Base-by-base conservation (phyloP, 2,888 invertebrate genomes). In the Sthenelais limicola region DNA sequence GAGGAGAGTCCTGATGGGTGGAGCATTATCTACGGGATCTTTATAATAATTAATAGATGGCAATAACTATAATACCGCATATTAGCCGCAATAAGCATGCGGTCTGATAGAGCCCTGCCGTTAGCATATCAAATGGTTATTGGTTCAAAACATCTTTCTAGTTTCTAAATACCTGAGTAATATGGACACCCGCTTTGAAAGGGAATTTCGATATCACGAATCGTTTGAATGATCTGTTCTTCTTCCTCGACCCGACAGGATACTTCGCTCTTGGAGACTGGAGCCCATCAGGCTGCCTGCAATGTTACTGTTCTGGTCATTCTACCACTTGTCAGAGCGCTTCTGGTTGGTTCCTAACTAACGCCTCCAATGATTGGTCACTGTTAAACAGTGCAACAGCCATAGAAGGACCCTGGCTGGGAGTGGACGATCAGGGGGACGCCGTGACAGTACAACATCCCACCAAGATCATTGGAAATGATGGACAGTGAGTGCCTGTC, bases 261-360 rank as follows among this genome's bases (percentile, higher is more conserved):
- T 81, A 70, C 58, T 82, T 72, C 73, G 82, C 81, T 0, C 74
- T 81, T 15, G 81, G 82, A 3, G 58, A 71, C 21, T 82, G 81
- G 80, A 67, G 72, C 9, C 26, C 62, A 0, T 78, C 78, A 1
- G 82, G 81, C 24, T 83, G 83, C 58, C 68, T 82, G 24, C 72
- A 58, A 12, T 83, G 83, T 62, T 75, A 76, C 71, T 83, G 83
- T 67, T 81, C 79, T 52, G 80, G 79, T 21, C 78, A 81, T 58
- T 73, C 80, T 43, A 68, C 51, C 33, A 77, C 77, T 66, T 83
- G 82, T 58, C 72, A 73, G 21, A 52, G 79, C 3, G 80, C 80
- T 24, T 21, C 72, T 7, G 78, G 73, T 33, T 83, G 80, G 81
- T 80, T 72, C 69, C 48, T 62, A 21, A 70, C 76, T 4, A 49